These are phyloP conservation scores for Andrena praecox DNA, from an alignment of 2,888 invertebrate species.

Conservation along the genomic window DNA sequence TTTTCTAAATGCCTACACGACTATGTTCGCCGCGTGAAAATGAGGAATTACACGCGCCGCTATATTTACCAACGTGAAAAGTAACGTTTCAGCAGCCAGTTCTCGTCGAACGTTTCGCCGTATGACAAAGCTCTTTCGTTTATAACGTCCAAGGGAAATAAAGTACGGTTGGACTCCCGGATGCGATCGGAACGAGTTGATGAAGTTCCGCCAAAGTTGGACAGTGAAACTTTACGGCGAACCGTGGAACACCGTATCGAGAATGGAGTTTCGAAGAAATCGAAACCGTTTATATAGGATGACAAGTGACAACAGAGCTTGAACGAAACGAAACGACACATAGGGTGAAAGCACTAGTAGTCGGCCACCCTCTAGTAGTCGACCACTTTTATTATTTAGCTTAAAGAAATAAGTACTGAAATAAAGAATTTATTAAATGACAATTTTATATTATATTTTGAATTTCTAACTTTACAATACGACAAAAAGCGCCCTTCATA, in stretches of 20 bases:
- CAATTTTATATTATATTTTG: too few species aligned
- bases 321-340: not conserved
- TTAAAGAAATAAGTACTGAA: too few species aligned
- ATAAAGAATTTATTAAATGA: too few species aligned
- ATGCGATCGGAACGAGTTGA: conserved; percentile 34
- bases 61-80: not conserved
- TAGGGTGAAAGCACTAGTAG: too few species aligned
- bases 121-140: conserved; percentile 28
- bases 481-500: too few species aligned
- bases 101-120: not conserved
- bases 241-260: conserved; percentile 5
- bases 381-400: too few species aligned
- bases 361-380: too few species aligned
- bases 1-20: too few species aligned
- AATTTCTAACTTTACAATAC: too few species aligned
- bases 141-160: conserved; percentile 21
- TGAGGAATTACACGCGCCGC: too few species aligned
- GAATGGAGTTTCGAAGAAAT: conserved; percentile 32
- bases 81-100: too few species aligned
- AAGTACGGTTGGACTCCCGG: conserved; percentile 11
- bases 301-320: conserved; percentile 26
- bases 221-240: conserved; percentile 44
- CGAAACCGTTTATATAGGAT: conserved; percentile 39
- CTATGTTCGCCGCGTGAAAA: too few species aligned
- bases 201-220: conserved; percentile 41